These are phyloP conservation scores for Phyllotreta cruciferae DNA, from an alignment of 2,888 invertebrate species.

Conservation along the genomic window DNA sequence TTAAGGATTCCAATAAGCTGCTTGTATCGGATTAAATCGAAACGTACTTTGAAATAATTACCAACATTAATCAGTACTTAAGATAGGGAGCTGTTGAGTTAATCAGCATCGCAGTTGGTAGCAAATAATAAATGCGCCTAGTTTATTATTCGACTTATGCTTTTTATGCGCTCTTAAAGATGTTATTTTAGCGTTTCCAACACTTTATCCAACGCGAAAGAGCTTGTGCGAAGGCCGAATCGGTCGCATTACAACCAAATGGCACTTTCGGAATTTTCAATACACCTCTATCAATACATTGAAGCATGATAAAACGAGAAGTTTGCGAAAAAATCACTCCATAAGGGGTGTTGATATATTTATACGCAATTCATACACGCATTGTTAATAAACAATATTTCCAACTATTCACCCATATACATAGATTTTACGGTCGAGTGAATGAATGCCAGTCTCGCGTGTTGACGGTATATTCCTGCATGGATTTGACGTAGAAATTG, in stretches of 20 bases:
- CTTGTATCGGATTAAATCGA: constrained; percentile 40
- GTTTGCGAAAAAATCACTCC: too few species aligned
- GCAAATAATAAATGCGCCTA: constrained; percentile 42
- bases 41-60: constrained; percentile 43
- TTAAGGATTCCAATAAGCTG: constrained; percentile 40
- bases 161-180: constrained; percentile 20
- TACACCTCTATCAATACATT: too few species aligned
- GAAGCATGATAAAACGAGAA: too few species aligned
- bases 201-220: constrained; percentile 7
- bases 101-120: constrained; percentile 45
- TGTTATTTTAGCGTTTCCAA: constrained; percentile 19
- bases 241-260: not conserved
- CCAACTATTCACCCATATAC: constrained; percentile 6
- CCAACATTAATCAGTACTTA: constrained; percentile 44
- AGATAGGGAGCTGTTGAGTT: constrained; percentile 46
- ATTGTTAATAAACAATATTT: not conserved
- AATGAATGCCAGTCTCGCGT: not conserved
- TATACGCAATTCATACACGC: not conserved
- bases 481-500: constrained; percentile 13
- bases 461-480: constrained; percentile 5
- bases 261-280: too few species aligned
- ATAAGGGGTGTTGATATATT: not conserved
- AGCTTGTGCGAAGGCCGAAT: constrained; percentile 2
- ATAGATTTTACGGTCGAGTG: constrained; percentile 8
- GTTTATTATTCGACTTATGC: constrained; percentile 29